A percentile compares a stretch with the other conserved stretches of the same genome.
These are phyloP conservation scores for Tromatobia lineatoria DNA, from an alignment of 2,888 invertebrate species.

Conservation along the genomic window DNA sequence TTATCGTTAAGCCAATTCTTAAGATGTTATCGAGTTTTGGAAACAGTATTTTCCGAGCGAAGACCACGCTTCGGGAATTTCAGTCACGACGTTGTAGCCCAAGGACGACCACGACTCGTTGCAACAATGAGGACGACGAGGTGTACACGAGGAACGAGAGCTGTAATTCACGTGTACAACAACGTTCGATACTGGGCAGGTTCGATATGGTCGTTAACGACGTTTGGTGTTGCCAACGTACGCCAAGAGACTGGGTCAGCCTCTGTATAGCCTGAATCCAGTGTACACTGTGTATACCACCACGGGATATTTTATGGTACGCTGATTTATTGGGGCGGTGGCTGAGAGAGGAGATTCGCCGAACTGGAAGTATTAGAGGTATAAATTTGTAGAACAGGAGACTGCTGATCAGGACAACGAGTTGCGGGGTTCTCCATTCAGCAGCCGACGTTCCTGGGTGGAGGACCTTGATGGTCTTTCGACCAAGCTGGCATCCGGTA, in stretches of 20 bases:
- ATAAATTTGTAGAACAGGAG: conserved; percentile 50
- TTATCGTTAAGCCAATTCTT: background rate
- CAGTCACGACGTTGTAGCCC: background rate
- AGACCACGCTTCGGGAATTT: conserved; percentile 12
- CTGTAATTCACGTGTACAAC: conserved; percentile 45
- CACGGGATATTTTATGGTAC: conserved; percentile 35
- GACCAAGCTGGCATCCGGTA: conserved; percentile 18
- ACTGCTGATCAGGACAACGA: conserved; percentile 32
- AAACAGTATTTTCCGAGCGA: background rate
- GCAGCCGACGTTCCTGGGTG: conserved; percentile 24
- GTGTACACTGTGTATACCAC: conserved; percentile 13
- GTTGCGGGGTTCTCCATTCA: background rate
- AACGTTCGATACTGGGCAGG: conserved; percentile 34
- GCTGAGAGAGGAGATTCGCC: conserved; percentile 20
- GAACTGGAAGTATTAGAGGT: conserved; percentile 51
- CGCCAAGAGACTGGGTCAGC: conserved; percentile 30
- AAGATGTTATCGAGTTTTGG: conserved; percentile 1
- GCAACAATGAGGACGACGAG: conserved; percentile 14
- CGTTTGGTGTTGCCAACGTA: conserved; percentile 45
- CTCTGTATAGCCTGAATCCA: conserved; percentile 12
- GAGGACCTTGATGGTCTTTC: conserved; percentile 1
- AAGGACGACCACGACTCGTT: background rate
- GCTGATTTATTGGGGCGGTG: conserved; percentile 44
- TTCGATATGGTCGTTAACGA: conserved; percentile 52
- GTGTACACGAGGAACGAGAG: conserved; percentile 15